Base-by-base conservation (phyloP, 2,113 vertebrate species). In the Penelope pileata region DNA sequence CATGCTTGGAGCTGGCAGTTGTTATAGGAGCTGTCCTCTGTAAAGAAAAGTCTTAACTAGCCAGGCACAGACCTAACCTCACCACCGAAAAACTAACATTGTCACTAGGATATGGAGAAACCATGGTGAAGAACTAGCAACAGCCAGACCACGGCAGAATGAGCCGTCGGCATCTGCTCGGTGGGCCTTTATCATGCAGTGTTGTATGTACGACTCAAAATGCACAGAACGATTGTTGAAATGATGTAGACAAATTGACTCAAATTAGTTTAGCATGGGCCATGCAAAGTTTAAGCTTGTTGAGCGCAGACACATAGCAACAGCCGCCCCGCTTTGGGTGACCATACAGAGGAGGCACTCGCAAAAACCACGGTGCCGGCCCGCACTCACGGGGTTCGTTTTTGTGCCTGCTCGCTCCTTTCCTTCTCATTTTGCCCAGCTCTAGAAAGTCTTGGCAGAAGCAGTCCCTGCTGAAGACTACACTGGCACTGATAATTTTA, bases 191-290 rank as follows among this genome's bases (percentile, higher is more conserved):
- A 97, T 98, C 97, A 88, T 94, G 97, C 83, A 68, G 95, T 45
- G 96, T 96, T 97, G 98, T 97, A 94, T 96, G 96, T 86, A 93
- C 94, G 95, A 96, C 86, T 97, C 97, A 95, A 95, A 97, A 97
- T 67, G 96, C 96, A 96, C 93, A 83, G 95, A 54, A 97, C 75
- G 95, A 98, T 98, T 98, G 98, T 98, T 97, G 96, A 92, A 97
- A 94, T 97, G 97, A 98, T 98, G 98, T 98, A 98, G 98, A 98
- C 98, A 98, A 98, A 98, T 98, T 98, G 98, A 98, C 97, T 97
- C 97, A 98, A 98, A 98, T 98, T 98, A 98, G 98, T 98, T 98
- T 97, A 98, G 98, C 97, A 97, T 85, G 97, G 97, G 97, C 97
- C 97, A 95, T 90, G 97, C 97, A 98, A 98, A 98, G 98, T 98